Base-by-base conservation (phyloP, 2,888 invertebrate genomes). In the Andrena trimmerana region DNA sequence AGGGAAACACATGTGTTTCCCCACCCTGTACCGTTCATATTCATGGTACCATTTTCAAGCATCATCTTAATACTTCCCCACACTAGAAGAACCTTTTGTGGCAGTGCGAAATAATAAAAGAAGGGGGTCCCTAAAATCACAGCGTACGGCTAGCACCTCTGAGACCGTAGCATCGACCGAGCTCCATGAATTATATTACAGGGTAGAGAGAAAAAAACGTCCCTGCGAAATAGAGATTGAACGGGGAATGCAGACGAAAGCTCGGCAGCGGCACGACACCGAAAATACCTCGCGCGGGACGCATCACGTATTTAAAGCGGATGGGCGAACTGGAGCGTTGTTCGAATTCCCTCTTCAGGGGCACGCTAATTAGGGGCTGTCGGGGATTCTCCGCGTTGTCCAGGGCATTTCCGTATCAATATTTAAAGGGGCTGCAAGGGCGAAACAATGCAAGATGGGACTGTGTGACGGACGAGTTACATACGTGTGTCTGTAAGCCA, bases 281-380 rank as follows among this genome's bases (percentile, higher is more conserved):
- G 52, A 42, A 29, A 13, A 33, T 50, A 24, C 57, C 54, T 73
- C 73, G 68, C 24, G 31, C 68, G 10, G 57, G 48, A 16, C 31
- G 50, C 76, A 78, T 81, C 65, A 57, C 62, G 65, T 74, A 85
- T 87, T 83, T 86, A 84, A 86, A 81, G 70, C 80, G 73, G 69
- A 50, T 68, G 57, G 75, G 78, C 81, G 82, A 86, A 81, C 83
- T 84, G 81, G 60, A 82, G 78, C 76, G 81, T 71, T 83, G 83
- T 81, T 84, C 81, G 84, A 79, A 86, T 86, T 90, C 80, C 82
- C 81, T 83, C 81, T 52, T 74, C 60, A 54, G 77, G 68, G 71
- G 73, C 62, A 67, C 60, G 65, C 78, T 86, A 86, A 89, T 89
- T 89, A 88, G 80, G 69, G 59, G 71, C 82, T 81, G 80, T 74